Conservation (phyloP, 1,140 invertebrate species). For the Nasonia longicornis region DNA sequence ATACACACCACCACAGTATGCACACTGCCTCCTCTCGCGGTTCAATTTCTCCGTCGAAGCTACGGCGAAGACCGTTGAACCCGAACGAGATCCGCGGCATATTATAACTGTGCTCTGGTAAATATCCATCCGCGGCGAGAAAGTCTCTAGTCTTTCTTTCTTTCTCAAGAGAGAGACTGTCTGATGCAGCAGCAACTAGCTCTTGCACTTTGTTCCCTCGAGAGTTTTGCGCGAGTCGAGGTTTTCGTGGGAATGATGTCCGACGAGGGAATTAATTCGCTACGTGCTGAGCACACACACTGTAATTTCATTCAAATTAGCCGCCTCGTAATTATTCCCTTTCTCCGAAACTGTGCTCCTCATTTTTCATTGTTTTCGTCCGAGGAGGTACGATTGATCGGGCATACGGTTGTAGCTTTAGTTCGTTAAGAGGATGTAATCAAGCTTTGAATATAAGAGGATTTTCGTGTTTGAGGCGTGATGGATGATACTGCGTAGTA, state of each 20-base stretch:
- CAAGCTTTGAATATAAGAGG: not conserved
- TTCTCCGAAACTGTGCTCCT: too few species aligned
- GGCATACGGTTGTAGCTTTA: too few species aligned
- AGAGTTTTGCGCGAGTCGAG: not conserved
- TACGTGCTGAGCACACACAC: too few species aligned
- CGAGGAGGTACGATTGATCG: not conserved
- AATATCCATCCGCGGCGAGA: constrained; percentile 46
- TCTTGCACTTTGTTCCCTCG: not conserved
- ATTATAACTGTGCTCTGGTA: constrained; percentile 49
- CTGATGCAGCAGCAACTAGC: too few species aligned
- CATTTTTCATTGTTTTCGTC: not conserved
- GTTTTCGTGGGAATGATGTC: constrained; percentile 23
- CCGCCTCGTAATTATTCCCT: too few species aligned
- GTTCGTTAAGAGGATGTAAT: too few species aligned
- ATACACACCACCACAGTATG: not conserved
- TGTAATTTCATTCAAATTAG: too few species aligned
- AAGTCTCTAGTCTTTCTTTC: constrained; percentile 12
- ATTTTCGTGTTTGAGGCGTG: not conserved
- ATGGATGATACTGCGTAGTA: not conserved
- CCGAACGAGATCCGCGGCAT: constrained; percentile 47
- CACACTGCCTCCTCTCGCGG: not conserved
- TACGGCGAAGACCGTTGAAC: constrained; percentile 48
- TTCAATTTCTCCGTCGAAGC: constrained; percentile 46
- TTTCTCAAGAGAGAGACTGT: too few species aligned
- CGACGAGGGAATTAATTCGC: too few species aligned